Evolutionary conservation across 2,797 vertebrate species (phyloP).

Genomic region (Gephyroberyx darwinii): DNA sequence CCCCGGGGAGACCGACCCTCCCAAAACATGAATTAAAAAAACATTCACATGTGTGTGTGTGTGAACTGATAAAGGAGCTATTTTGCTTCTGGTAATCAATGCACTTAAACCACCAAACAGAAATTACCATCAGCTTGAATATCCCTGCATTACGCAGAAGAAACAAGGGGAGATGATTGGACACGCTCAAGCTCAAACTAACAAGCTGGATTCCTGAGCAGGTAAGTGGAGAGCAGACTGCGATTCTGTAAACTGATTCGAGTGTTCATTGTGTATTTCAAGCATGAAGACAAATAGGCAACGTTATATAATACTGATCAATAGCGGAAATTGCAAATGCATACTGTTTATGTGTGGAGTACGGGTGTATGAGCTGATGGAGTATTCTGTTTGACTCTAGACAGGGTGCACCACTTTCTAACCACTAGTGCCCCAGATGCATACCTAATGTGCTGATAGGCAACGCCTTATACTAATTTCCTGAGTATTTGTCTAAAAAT

Average conservation of each 20-base stretch:
- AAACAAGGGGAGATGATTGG: not conserved
- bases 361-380: not conserved
- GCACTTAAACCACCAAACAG: not conserved
- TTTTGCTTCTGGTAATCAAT: slow-evolving; percentile 10
- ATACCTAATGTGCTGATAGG: slow-evolving; percentile 47
- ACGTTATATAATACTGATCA: not conserved
- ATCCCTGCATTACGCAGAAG: not conserved
- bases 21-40: slow-evolving; percentile 5
- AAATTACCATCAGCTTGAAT: not conserved
- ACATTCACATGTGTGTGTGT: not conserved
- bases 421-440: slow-evolving; percentile 46
- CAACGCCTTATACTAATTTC: slow-evolving; percentile 8
- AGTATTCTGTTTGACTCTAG: slow-evolving; percentile 34
- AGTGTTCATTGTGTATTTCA: not conserved
- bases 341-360: slow-evolving; percentile 2
- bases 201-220: not conserved
- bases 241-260: not conserved
- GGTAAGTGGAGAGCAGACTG: not conserved
- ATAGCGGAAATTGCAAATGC: not conserved
- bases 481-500: slow-evolving; percentile 47
- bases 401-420: slow-evolving; percentile 23
- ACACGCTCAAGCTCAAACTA: not conserved
- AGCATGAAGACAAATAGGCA: not conserved
- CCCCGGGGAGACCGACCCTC: slow-evolving; percentile 2
- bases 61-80: not conserved